Conservation (phyloP, 2,888 invertebrate genomes). For the Plagodis dolabraria region DNA sequence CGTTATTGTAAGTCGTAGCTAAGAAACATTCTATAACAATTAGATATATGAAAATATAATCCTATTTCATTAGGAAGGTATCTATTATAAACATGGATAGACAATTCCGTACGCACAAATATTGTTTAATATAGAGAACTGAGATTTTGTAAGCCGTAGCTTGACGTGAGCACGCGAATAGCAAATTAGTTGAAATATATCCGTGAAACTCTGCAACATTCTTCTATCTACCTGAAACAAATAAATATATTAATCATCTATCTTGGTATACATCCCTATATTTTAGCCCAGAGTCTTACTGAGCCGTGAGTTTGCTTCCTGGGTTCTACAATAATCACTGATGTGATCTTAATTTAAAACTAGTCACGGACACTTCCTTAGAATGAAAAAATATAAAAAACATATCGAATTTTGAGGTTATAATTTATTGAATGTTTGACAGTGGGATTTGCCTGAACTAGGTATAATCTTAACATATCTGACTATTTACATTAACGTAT, state of each 20-base stretch:
- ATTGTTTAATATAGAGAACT: constrained; percentile 30
- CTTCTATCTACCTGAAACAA: constrained; percentile 67
- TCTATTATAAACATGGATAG: constrained; percentile 30
- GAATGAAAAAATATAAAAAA: too few relatives aligned
- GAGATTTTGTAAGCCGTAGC: constrained; percentile 47
- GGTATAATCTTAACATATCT: too few relatives aligned
- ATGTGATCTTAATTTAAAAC: too few relatives aligned
- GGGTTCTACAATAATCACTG: too few relatives aligned
- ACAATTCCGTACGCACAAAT: constrained; percentile 32
- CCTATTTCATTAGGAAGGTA: constrained; percentile 21
- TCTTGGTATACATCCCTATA: too few relatives aligned
- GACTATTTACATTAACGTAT: too few relatives aligned
- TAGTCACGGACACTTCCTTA: too few relatives aligned
- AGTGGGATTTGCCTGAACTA: too few relatives aligned
- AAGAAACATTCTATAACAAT: constrained; percentile 8
- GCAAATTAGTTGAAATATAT: constrained; percentile 36
- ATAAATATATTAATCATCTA: not conserved
- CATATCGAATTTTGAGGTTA: too few relatives aligned
- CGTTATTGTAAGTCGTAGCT: constrained; percentile 10
- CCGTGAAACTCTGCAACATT: constrained; percentile 42
- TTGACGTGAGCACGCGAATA: constrained; percentile 31
- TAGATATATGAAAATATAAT: constrained; percentile 17
- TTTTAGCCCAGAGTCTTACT: too few relatives aligned
- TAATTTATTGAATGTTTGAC: too few relatives aligned
- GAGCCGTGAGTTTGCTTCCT: too few relatives aligned